Percentiles rank a stretch among this genome's conserved stretches.
These are phyloP conservation scores for Drosophila vallismaia DNA, from an alignment of 2,888 invertebrate species.

Conservation along the genomic window DNA sequence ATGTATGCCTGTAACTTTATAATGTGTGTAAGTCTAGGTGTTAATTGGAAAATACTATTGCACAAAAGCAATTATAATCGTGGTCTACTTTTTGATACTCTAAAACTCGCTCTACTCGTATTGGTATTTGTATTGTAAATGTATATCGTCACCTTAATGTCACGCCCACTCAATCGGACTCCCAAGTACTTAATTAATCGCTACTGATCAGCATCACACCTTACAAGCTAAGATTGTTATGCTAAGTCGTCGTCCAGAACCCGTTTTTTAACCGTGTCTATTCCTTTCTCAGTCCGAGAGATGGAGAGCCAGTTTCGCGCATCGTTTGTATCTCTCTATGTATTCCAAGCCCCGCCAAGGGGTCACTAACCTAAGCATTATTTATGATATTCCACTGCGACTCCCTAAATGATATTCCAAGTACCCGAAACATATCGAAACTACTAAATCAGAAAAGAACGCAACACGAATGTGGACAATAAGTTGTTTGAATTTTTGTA, in stretches of 20 bases:
- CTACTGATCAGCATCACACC: conserved; percentile 51
- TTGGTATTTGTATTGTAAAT: conserved; percentile 25
- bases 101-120: conserved; percentile 56
- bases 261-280: conserved; percentile 22
- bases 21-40: conserved; percentile 53
- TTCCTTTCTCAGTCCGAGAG: conserved; percentile 7
- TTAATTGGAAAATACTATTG: conserved; percentile 37
- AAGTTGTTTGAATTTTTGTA: conserved; percentile 42
- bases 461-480: conserved; percentile 45
- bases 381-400: conserved; percentile 70
- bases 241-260: conserved; percentile 42
- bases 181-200: conserved; percentile 59
- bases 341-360: conserved; percentile 55
- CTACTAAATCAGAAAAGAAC: conserved; percentile 1
- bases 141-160: conserved; percentile 33
- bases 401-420: conserved; percentile 60
- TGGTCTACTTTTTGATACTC: conserved; percentile 68
- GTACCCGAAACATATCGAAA: conserved; percentile 50
- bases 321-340: conserved; percentile 37
- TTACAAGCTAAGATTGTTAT: conserved; percentile 30
- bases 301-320: conserved; percentile 34
- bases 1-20: conserved; percentile 42
- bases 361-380: conserved; percentile 67
- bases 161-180: conserved; percentile 18
- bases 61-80: conserved; percentile 52